These are phyloP conservation scores for Dasyurus viverrinus DNA, from an alignment of 2,113 vertebrate species.

Conservation along the genomic window DNA sequence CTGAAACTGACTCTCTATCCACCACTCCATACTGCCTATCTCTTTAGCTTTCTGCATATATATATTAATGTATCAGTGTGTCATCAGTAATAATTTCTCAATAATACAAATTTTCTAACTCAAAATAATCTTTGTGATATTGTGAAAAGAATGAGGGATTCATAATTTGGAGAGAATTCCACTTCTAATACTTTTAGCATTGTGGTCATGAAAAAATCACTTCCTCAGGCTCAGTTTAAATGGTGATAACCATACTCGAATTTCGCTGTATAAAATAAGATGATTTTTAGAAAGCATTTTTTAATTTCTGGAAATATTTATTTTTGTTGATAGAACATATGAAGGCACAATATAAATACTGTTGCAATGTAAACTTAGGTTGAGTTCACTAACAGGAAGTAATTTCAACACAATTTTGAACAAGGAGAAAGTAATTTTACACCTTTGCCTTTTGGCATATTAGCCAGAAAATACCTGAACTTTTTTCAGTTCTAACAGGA, in stretches of 20 bases:
- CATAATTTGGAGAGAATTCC: neutral
- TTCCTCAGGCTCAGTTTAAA: neutral
- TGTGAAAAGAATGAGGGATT: neutral
- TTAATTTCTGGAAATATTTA: slow-evolving; percentile 29
- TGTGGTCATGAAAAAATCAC: neutral
- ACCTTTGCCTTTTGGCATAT: slow-evolving; percentile 4
- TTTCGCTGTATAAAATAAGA: neutral
- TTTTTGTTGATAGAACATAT: slow-evolving; percentile 6
- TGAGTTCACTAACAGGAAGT: neutral
- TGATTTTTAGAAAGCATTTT: neutral
- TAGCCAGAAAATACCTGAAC: neutral
- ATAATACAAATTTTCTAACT: neutral
- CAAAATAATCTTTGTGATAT: neutral
- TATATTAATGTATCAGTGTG: neutral
- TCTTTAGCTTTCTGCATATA: neutral
- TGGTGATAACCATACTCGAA: neutral
- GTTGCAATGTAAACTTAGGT: neutral
- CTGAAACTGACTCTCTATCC: neutral
- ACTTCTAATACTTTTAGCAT: neutral
- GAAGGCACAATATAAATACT: neutral
- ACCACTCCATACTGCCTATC: neutral
- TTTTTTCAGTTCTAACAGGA: neutral
- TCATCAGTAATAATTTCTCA: neutral
- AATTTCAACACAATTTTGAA: neutral
- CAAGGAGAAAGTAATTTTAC: neutral